These are phyloP conservation scores for Campoplex capitator DNA, from an alignment of 2,888 invertebrate species.

Conservation along the genomic window DNA sequence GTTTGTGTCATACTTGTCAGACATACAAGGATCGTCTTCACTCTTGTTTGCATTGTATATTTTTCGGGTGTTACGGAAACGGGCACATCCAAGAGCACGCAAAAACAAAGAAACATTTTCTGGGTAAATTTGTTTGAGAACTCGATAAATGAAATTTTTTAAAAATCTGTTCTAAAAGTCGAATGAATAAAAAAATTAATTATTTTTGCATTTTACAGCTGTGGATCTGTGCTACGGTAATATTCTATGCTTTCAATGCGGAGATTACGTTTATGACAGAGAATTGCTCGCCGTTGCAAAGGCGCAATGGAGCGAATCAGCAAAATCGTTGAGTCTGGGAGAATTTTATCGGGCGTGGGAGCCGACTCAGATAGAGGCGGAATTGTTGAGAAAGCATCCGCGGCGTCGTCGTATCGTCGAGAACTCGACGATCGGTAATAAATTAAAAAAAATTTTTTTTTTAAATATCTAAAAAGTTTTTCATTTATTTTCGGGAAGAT, in stretches of 20 bases:
- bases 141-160: slow-evolving; percentile 66
- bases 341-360: slow-evolving; percentile 89
- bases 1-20: slow-evolving; percentile 93
- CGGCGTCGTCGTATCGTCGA: slow-evolving; percentile 92
- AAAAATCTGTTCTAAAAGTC: background rate
- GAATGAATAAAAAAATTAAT: background rate
- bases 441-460: background rate
- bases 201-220: slow-evolving; percentile 84
- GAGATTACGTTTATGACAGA: slow-evolving; percentile 96
- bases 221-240: slow-evolving; percentile 96
- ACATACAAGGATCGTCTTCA: slow-evolving; percentile 92
- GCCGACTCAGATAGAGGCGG: slow-evolving; percentile 91
- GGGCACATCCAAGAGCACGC: slow-evolving; percentile 95
- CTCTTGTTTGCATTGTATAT: slow-evolving; percentile 95
- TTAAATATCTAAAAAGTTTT: no score
- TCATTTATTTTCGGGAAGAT: background rate
- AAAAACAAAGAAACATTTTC: slow-evolving; percentile 91
- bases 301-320: slow-evolving; percentile 83
- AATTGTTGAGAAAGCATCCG: slow-evolving; percentile 90
- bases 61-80: slow-evolving; percentile 94
- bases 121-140: slow-evolving; percentile 85
- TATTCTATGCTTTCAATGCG: slow-evolving; percentile 95
- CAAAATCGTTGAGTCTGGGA: slow-evolving; percentile 82
- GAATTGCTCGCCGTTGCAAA: slow-evolving; percentile 85
- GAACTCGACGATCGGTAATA: slow-evolving; percentile 91